Evolutionary conservation across 2,888 invertebrate genomes (phyloP), one percentile per base, ranked within the genome.

Genomic region (Standfussiana lucernea): DNA sequence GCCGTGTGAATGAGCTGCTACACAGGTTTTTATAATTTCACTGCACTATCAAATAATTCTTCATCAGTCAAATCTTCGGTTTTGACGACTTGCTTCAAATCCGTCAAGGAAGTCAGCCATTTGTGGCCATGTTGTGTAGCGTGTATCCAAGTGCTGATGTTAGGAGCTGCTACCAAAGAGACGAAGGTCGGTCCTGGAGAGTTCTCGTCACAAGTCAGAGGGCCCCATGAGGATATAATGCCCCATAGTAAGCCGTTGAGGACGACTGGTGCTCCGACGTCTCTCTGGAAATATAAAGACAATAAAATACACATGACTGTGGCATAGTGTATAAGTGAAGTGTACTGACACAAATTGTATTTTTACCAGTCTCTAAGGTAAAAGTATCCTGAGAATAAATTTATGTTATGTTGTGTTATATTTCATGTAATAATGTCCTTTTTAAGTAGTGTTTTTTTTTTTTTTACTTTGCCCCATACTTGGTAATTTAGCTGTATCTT

Each of bases 201-300:
- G 8, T 89, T 88, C 0, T 85, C 65, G 10, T 91, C 89, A 75
- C 95, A 95, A 75, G 93, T 90, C 0, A 88, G 89, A 0, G 93
- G 90, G 32, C 84, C 92, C 93, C 93, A 95, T 0, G 95, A 94
- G 0, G 95, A 95, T 2, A 94, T 77, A 2, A 95, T 88, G 0
- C 93, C 95, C 94, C 94, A 94, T 0, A 96, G 88, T 0, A 94
- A 77, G 0, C 93, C 93, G 75, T 95, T 94, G 0, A 94, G 83
- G 0, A 95, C 94, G 0, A 95, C 94, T 1, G 95, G 95, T 0
- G 95, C 95, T 0, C 95, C 95, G 0, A 88, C 77, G 21, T 95
- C 94, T 82, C 94, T 91, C 95, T 95, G 89, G 13, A 89, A 91
- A 73, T 53, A 64, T 32, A 59, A 32, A 59, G 28, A 53, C 10